These are phyloP conservation scores for Pseudoips prasinana DNA, from an alignment of 2,888 invertebrate species.

Conservation along the genomic window DNA sequence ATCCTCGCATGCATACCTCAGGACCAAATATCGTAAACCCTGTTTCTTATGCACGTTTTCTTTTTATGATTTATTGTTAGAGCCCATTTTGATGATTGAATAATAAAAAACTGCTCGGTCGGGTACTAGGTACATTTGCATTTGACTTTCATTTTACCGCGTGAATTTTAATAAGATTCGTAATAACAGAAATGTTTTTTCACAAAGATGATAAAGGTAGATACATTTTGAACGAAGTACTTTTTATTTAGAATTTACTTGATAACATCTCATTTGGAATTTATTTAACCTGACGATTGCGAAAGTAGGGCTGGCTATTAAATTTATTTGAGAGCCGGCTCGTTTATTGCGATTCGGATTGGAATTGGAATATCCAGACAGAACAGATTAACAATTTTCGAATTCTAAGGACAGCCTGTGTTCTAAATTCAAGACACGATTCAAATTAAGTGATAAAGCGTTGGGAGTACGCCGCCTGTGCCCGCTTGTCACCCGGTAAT, in stretches of 20 bases:
- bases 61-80: slow-evolving; percentile 39
- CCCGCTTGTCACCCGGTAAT: slow-evolving; percentile 58
- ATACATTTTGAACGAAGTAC: slow-evolving; percentile 21
- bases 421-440: slow-evolving; percentile 69
- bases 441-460: slow-evolving; percentile 78
- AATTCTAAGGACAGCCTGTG: slow-evolving; percentile 43
- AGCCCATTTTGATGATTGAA: slow-evolving; percentile 38
- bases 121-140: slow-evolving; percentile 34
- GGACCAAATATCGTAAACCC: slow-evolving; percentile 37
- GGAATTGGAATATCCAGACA: slow-evolving; percentile 38
- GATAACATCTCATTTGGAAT: slow-evolving; percentile 29
- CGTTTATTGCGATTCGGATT: slow-evolving; percentile 38
- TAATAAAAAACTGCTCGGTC: slow-evolving; percentile 33
- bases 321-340: slow-evolving; percentile 37
- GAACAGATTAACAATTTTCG: slow-evolving; percentile 48
- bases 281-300: slow-evolving; percentile 35
- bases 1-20: slow-evolving; percentile 28
- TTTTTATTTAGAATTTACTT: slow-evolving; percentile 35
- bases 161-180: slow-evolving; percentile 36
- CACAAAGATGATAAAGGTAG: slow-evolving; percentile 22
- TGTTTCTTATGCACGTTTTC: slow-evolving; percentile 36
- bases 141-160: slow-evolving; percentile 33
- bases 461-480: slow-evolving; percentile 51
- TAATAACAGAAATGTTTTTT: slow-evolving; percentile 23
- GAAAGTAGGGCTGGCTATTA: slow-evolving; percentile 32